These are phyloP conservation scores for Diplodus sargus DNA, from an alignment of 2,797 vertebrate genomes.

Conservation along the genomic window DNA sequence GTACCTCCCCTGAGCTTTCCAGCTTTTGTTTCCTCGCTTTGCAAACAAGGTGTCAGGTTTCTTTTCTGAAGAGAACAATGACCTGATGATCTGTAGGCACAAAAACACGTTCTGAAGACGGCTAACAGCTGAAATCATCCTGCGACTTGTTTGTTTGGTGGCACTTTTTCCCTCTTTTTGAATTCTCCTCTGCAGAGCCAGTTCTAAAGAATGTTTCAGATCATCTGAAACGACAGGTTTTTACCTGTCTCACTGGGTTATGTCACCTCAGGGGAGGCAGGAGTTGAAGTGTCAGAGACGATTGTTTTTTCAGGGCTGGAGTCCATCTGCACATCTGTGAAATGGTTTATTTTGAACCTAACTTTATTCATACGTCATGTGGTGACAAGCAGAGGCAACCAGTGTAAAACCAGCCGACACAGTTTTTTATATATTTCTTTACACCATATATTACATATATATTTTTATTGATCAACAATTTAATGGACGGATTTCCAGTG, in stretches of 20 bases:
- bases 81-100: constrained; percentile 1
- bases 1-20: neutral
- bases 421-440: neutral
- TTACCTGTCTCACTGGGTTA: constrained; percentile 17
- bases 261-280: neutral
- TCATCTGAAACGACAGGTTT: neutral
- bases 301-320: constrained; percentile 34
- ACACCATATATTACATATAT: neutral
- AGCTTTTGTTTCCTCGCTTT: neutral
- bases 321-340: neutral
- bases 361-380: neutral
- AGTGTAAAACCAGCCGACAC: neutral
- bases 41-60: constrained; percentile 23
- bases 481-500: neutral
- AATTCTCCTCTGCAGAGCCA: neutral
- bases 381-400: neutral
- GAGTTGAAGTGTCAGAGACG: neutral
- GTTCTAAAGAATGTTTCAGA: constrained; percentile 5
- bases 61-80: neutral
- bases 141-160: neutral
- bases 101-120: neutral
- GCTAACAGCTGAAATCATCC: neutral
- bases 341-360: neutral
- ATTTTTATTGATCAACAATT: neutral
- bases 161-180: neutral